These are phyloP conservation scores for Triops longicaudatus DNA, from an alignment of 1,140 invertebrate genomes.

Conservation along the genomic window DNA sequence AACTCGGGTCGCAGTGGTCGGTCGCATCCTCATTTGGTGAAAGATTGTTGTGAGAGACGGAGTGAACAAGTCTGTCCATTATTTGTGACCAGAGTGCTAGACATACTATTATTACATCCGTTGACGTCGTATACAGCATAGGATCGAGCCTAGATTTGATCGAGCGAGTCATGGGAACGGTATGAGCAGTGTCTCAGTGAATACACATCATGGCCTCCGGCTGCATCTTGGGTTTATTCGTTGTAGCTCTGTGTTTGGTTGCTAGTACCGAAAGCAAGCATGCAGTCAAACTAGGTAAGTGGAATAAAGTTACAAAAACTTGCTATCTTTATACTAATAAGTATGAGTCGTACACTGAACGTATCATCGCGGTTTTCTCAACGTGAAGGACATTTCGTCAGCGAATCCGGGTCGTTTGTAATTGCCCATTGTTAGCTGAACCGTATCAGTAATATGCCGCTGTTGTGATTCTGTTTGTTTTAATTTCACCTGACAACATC, in stretches of 20 bases:
- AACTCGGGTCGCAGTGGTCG: background rate
- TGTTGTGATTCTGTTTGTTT: too few species aligned
- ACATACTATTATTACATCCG: background rate
- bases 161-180: background rate
- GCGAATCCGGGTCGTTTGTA: too few species aligned
- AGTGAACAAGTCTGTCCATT: background rate
- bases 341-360: background rate
- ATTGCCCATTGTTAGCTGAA: too few species aligned
- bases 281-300: background rate
- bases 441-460: too few species aligned
- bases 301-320: background rate
- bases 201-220: constrained; percentile 9
- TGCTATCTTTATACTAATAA: background rate
- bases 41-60: background rate
- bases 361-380: too few species aligned
- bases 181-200: background rate
- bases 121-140: background rate
- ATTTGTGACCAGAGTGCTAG: background rate
- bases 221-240: background rate
- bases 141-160: background rate
- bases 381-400: too few species aligned
- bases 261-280: background rate
- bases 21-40: background rate
- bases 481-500: too few species aligned
- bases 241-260: background rate